These are phyloP conservation scores for Pachymerium ferrugineum DNA, from an alignment of 2,888 invertebrate species.

Conservation along the genomic window DNA sequence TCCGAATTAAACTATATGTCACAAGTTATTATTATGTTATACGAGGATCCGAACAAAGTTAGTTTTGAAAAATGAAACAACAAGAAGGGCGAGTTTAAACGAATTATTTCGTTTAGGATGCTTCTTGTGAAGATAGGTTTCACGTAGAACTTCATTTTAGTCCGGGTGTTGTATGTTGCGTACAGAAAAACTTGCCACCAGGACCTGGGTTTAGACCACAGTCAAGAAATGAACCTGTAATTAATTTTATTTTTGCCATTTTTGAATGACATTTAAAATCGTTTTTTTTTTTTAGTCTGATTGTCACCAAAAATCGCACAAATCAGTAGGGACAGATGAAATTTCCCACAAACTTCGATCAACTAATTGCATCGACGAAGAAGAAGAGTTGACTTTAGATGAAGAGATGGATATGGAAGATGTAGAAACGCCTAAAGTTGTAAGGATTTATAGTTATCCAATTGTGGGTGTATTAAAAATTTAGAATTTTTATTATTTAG, in stretches of 20 bases:
- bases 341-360: conserved; percentile 13
- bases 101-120: conserved; percentile 43
- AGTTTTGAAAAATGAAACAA: not conserved
- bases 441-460: not conserved
- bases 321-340: not conserved
- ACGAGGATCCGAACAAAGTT: conserved; percentile 92
- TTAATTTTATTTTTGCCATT: not conserved
- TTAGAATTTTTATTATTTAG: not conserved
- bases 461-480: not conserved
- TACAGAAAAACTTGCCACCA: conserved; percentile 86
- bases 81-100: not conserved
- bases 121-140: conserved; percentile 59
- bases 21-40: conserved; percentile 96
- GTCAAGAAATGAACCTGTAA: conserved; percentile 59
- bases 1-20: conserved; percentile 99
- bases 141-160: conserved; percentile 99
- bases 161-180: conserved; percentile 94
- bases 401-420: conserved; percentile 36
- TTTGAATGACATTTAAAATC: not conserved
- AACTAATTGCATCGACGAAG: conserved; percentile 39
- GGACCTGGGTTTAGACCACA: conserved; percentile 90
- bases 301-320: not conserved
- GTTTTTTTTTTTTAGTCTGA: not conserved
- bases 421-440: not conserved
- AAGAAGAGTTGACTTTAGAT: conserved; percentile 37